Evolutionary conservation across 2,797 vertebrate genomes (phyloP).

Genomic region (Peromyscus melanophrys): DNA sequence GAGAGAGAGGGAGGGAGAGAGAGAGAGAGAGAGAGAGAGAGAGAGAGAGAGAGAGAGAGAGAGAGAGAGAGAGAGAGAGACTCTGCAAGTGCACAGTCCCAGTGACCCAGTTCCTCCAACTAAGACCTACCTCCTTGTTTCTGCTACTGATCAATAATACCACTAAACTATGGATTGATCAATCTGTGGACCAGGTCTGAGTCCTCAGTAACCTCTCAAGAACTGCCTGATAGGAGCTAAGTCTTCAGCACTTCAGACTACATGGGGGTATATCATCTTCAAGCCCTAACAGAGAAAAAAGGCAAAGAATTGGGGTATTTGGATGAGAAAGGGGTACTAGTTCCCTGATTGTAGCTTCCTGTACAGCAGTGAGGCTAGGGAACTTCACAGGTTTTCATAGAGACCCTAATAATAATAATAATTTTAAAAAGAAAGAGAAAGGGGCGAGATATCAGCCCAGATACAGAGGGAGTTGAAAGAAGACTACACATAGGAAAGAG

Average conservation of each 20-base stretch:
- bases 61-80: neutral
- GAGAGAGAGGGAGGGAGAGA: fast-evolving
- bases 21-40: no score
- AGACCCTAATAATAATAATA: neutral
- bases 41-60: no score
- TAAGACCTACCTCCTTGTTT: neutral
- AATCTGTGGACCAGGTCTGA: neutral
- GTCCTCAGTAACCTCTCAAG: neutral
- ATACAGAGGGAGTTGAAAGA: neutral
- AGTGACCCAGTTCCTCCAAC: neutral
- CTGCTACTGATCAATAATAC: neutral
- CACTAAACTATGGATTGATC: neutral
- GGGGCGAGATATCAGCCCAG: neutral
- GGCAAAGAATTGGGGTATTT: neutral
- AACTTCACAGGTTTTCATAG: neutral
- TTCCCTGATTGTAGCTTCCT: neutral
- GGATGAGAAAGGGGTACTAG: neutral
- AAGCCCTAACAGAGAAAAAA: neutral
- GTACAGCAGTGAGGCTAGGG: neutral
- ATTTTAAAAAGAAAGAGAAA: neutral
- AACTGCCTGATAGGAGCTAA: neutral
- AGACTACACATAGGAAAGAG: neutral
- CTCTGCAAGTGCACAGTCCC: neutral
- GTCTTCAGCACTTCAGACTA: neutral
- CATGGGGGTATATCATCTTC: neutral